Evolutionary conservation across 2,113 vertebrate genomes (phyloP).

Genomic region (Acanthisitta chloris): DNA sequence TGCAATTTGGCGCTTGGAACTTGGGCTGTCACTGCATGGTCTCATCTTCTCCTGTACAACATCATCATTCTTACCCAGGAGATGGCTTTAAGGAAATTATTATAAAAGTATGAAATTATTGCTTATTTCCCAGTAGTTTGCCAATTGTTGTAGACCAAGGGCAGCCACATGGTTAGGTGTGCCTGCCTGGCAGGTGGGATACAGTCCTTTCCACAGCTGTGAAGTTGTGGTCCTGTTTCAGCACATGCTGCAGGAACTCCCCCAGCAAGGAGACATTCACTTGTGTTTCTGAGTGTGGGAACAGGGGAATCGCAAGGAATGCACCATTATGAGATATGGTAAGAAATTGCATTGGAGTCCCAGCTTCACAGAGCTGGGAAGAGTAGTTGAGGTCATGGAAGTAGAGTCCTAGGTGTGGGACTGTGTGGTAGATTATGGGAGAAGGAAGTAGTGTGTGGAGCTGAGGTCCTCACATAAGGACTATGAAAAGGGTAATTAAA

Average conservation of each 20-base stretch:
- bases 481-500: neutral
- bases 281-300: neutral
- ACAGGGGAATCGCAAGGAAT: neutral
- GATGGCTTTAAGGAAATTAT: neutral
- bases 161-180: neutral
- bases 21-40: neutral
- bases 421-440: fast-evolving
- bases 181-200: neutral
- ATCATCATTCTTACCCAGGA: neutral
- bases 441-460: neutral
- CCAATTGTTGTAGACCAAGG: neutral
- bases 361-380: neutral
- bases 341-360: neutral
- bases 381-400: neutral
- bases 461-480: neutral
- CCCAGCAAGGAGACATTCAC: neutral
- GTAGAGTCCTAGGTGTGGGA: neutral
- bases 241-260: neutral
- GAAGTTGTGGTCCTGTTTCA: fast-evolving
- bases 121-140: neutral
- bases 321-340: neutral
- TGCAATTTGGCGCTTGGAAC: neutral
- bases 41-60: neutral
- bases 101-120: neutral
- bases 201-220: neutral